A percentile compares a stretch with the other conserved stretches of the same genome.
phyloP scores from a whole-genome alignment of 2,888 invertebrate species.

The Camponotus fellah region DNA sequence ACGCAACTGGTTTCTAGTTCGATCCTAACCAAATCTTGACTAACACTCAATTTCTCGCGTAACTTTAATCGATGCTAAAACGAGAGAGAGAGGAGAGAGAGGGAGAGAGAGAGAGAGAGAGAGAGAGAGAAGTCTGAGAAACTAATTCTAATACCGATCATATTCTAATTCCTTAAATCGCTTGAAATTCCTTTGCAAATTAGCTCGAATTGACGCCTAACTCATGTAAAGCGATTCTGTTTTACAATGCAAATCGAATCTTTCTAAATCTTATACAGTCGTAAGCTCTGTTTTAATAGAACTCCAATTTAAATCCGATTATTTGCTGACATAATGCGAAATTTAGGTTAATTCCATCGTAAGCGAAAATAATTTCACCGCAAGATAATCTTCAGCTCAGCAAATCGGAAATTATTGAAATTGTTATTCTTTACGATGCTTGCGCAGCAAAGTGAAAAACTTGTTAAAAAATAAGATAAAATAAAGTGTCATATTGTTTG shows the following conservation, averaged over 20 bases:
- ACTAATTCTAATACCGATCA: slow-evolving; percentile 50
- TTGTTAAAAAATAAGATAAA: not conserved
- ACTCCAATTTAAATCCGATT: slow-evolving; percentile 12
- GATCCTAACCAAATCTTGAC: slow-evolving; percentile 38
- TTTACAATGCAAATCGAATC: slow-evolving; percentile 25
- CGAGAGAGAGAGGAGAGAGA: not conserved
- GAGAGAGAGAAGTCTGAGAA: not conserved
- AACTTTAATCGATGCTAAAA: slow-evolving; percentile 45
- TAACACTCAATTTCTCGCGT: slow-evolving; percentile 29
- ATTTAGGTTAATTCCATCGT: not conserved
- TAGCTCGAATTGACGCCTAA: slow-evolving; percentile 14
- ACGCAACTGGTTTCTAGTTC: slow-evolving; percentile 40
- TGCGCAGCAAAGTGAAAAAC: not conserved
- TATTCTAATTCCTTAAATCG: slow-evolving; percentile 37
- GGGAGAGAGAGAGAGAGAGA: no score
- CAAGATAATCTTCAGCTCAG: not conserved
- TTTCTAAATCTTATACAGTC: slow-evolving; percentile 19
- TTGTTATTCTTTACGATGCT: not conserved
- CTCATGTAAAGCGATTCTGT: slow-evolving; percentile 11
- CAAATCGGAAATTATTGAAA: slow-evolving; percentile 1
- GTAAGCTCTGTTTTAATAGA: slow-evolving; percentile 14
- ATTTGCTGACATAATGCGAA: slow-evolving; percentile 22
- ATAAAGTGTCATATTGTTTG: not conserved
- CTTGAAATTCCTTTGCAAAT: slow-evolving; percentile 30
- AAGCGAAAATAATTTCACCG: slow-evolving; percentile 13